Conservation (phyloP, 2,113 vertebrate genomes). For the Epinephelus fuscoguttatus region DNA sequence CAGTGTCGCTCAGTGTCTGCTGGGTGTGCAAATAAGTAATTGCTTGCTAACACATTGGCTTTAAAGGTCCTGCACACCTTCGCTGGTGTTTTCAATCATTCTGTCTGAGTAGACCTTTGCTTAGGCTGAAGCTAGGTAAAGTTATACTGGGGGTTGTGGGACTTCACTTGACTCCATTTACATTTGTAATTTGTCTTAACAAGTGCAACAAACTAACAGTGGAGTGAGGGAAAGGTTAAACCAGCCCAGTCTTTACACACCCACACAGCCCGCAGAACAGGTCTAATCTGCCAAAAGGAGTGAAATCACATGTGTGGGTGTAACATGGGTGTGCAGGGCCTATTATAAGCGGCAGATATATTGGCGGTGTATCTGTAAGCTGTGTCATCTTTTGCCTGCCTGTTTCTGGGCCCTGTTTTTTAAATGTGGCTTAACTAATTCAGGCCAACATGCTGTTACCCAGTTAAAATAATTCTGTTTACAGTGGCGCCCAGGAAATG, state of each 20-base stretch:
- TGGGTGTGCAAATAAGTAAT: too few species aligned
- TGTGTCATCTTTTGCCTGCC: background rate
- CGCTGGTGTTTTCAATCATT: too few species aligned
- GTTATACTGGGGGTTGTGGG: background rate
- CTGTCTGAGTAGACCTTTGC: background rate
- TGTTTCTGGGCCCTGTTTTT: too few species aligned
- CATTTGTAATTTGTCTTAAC: background rate
- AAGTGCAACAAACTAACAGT: background rate
- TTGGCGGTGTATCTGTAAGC: background rate
- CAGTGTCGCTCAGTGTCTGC: too few species aligned
- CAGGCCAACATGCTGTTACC: too few species aligned
- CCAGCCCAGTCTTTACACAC: background rate
- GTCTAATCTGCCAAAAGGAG: background rate
- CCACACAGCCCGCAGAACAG: background rate
- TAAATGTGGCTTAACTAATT: too few species aligned
- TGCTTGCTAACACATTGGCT: too few species aligned
- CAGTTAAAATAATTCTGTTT: too few species aligned
- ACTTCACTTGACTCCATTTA: background rate
- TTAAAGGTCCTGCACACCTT: too few species aligned
- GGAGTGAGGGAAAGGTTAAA: background rate
- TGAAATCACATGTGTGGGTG: background rate
- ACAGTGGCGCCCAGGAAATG: too few species aligned
- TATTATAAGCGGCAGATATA: background rate
- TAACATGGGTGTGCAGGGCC: background rate
- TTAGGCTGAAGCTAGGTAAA: background rate